Base-by-base conservation (phyloP, 2,113 vertebrate species). In the Barbus barbus region DNA sequence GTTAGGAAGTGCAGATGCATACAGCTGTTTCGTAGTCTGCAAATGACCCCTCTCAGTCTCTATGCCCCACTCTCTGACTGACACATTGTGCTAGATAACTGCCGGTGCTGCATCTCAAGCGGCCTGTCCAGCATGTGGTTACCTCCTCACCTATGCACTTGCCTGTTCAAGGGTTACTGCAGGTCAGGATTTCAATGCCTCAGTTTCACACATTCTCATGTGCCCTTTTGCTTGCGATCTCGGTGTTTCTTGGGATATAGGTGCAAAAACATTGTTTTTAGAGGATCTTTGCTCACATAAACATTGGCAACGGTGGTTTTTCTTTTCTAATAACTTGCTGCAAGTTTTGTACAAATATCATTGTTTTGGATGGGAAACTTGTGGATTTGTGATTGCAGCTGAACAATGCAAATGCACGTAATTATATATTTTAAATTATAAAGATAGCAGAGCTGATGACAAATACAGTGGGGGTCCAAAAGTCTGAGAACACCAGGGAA, bases 1-100 rank as follows among this genome's bases (percentile, higher is more conserved):
- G 58, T 88, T 87, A 87, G 79, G 91, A 92, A 90, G 91, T 89
- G 85, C 79, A 90, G 91, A 92, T 91, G 92, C 92, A 93, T 92
- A 92, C 91, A 90, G 90, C 90, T 89, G 88, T 91, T 92, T 90
- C 90, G 87, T 88, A 89, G 88, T 87, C 83, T 89, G 85, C 16
- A 87, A 91, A 91, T 84, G 88, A 89, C 83, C 89, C 88, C 82
- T 90, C 87, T 90, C 91, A 90, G 87, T 86, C 88, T 90, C 89
- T 78, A 7, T 86, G 87, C 82, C 87, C 85, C 88, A 90, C 90
- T 88, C 87, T 86, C 71, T 88, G 88, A 92, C 88, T 90, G 91
- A 90, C 92, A 90, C 56, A 82, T 88, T 81, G 89, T 73, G 61
- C 89, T 90, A 86, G 90, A 91, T 87, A 93, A 91, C 87, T 88